Percentiles rank a stretch among this genome's conserved stretches.
Conservation (phyloP, 2,888 invertebrate genomes). For the Amphipyra berbera region DNA sequence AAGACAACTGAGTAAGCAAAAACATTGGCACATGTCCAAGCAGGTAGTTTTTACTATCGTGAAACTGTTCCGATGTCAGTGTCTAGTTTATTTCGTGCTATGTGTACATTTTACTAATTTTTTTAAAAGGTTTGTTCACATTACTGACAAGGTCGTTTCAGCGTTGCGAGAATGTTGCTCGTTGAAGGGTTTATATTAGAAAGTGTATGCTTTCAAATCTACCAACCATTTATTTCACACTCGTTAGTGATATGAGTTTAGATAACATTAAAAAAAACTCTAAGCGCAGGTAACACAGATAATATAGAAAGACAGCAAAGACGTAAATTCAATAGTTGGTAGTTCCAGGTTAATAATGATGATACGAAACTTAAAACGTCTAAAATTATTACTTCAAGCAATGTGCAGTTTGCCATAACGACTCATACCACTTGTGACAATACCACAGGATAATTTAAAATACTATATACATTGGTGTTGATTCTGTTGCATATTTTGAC, state of each 20-base stretch:
- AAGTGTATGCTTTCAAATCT: slow-evolving; percentile 13
- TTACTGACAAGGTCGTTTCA: slow-evolving; percentile 14
- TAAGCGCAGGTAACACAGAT: too few species aligned
- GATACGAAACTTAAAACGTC: too few species aligned
- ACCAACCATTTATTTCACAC: neutral
- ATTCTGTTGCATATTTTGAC: too few species aligned
- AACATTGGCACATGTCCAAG: slow-evolving; percentile 52
- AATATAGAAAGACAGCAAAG: too few species aligned
- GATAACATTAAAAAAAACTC: too few species aligned
- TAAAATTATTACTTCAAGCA: too few species aligned
- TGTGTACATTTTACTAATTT: slow-evolving; percentile 11
- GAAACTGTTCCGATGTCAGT: slow-evolving; percentile 31
- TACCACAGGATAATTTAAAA: neutral
- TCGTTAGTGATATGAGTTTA: too few species aligned
- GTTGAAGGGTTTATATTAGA: slow-evolving; percentile 8
- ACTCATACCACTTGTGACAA: slow-evolving; percentile 5
- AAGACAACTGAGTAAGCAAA: slow-evolving; percentile 36
- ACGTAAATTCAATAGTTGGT: too few species aligned
- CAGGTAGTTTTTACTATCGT: slow-evolving; percentile 36
- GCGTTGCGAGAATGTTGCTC: neutral
- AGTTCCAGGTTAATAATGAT: too few species aligned
- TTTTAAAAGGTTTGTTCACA: slow-evolving; percentile 37
- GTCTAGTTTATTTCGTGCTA: slow-evolving; percentile 23
- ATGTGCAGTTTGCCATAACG: neutral
- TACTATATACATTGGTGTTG: too few species aligned